phyloP scores from a whole-genome alignment of 2,797 vertebrate genomes.

The Pipistrellus pipistrellus region DNA sequence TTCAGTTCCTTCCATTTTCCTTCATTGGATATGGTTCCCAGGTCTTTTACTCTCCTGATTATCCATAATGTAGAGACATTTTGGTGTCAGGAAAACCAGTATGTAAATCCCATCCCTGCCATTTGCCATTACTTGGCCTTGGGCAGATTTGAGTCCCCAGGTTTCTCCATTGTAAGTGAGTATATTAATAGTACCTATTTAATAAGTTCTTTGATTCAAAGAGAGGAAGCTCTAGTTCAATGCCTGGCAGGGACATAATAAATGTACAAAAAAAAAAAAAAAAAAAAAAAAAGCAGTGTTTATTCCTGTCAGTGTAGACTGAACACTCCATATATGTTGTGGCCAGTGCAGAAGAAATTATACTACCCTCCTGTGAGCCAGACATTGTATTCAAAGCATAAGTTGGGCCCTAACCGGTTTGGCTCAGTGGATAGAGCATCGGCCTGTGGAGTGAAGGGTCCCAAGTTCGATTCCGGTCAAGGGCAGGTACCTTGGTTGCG shows the following conservation, averaged over 20 bases:
- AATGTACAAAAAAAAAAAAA: not conserved
- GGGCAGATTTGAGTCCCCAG: not conserved
- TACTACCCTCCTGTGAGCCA: not conserved
- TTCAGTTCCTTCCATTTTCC: not conserved
- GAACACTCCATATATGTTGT: not conserved
- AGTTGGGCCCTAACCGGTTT: not conserved
- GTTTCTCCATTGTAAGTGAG: not conserved
- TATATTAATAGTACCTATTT: not conserved
- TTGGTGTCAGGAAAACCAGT: not conserved
- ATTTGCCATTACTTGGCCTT: not conserved
- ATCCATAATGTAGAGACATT: not conserved
- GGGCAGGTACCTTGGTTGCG: too few species aligned
- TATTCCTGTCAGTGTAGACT: not conserved
- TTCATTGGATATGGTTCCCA: not conserved
- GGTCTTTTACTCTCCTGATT: not conserved
- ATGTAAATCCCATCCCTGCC: not conserved
- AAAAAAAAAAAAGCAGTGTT: not conserved
- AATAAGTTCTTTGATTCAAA: constrained; percentile 34
- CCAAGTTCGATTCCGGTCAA: too few species aligned
- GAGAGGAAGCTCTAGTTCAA: not conserved
- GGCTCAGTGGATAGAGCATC: too few species aligned
- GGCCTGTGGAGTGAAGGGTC: too few species aligned
- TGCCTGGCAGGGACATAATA: not conserved
- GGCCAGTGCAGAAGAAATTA: not conserved
- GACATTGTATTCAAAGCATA: not conserved